These are phyloP conservation scores for Formica selysi DNA, from an alignment of 1,140 invertebrate genomes.

Conservation along the genomic window DNA sequence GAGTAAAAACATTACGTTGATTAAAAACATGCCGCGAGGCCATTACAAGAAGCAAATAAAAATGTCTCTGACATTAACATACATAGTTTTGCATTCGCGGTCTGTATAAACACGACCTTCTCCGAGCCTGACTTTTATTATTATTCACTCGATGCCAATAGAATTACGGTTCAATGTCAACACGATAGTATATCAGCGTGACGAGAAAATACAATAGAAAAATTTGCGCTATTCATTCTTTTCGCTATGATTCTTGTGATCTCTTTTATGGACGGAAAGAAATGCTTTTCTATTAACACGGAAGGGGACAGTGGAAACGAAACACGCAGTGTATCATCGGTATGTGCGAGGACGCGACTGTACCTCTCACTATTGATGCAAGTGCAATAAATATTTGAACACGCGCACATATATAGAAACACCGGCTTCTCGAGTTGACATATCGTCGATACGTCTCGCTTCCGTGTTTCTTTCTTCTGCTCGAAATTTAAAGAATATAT, in stretches of 20 bases:
- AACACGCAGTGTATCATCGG: background rate
- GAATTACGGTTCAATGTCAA: background rate
- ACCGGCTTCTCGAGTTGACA: background rate
- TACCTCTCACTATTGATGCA: conserved; percentile 32
- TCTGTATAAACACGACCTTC: background rate
- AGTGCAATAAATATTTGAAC: conserved; percentile 53
- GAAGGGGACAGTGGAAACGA: background rate
- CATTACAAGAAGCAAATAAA: background rate
- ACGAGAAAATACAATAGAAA: background rate
- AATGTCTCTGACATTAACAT: conserved; percentile 10
- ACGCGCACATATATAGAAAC: conserved; percentile 11
- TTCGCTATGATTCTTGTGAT: too few species aligned
- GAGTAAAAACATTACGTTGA: conserved; percentile 2
- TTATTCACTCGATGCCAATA: background rate
- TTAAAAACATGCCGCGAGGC: background rate
- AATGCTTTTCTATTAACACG: background rate
- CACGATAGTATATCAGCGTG: background rate
- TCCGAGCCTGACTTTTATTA: background rate
- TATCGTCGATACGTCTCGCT: conserved; percentile 4
- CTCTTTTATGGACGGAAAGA: background rate
- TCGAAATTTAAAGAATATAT: background rate
- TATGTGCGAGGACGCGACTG: background rate
- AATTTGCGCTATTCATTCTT: background rate
- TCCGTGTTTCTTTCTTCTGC: background rate
- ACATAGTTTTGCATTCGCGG: conserved; percentile 23